phyloP scores from a whole-genome alignment of 2,797 vertebrate genomes.

The Trachurus trachurus region DNA sequence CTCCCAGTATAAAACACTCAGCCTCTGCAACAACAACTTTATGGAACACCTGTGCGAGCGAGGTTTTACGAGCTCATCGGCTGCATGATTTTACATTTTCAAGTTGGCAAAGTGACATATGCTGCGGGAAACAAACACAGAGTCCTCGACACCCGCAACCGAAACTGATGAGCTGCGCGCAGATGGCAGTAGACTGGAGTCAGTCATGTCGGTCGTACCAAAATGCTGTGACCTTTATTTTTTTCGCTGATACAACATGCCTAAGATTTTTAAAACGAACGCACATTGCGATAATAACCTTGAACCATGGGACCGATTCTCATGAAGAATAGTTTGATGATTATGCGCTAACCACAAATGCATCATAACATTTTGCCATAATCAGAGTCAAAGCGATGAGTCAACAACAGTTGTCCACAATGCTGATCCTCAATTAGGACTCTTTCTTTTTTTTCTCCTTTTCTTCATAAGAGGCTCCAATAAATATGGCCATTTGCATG shows the following conservation, averaged over 20 bases:
- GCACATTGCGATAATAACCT: not conserved
- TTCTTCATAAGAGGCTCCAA: conserved; percentile 57
- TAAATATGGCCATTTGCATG: conserved; percentile 74
- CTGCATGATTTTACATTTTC: conserved; percentile 82
- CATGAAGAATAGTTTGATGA: conserved; percentile 35
- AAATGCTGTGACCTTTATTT: conserved; percentile 33
- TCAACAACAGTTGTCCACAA: conserved; percentile 60
- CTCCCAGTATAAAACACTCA: conserved; percentile 76
- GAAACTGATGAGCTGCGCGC: conserved; percentile 13
- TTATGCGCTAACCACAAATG: conserved; percentile 33
- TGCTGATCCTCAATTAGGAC: conserved; percentile 72
- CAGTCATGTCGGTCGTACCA: conserved; percentile 22
- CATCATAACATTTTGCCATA: conserved; percentile 49
- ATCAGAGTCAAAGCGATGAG: conserved; percentile 70
- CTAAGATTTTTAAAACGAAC: not conserved
- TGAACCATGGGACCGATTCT: conserved; percentile 32
- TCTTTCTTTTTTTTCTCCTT: not conserved
- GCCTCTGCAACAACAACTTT: conserved; percentile 79
- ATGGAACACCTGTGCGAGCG: conserved; percentile 78
- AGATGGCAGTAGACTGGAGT: conserved; percentile 30
- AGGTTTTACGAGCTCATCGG: conserved; percentile 73
- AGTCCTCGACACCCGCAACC: conserved; percentile 40
- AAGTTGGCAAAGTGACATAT: conserved; percentile 80
- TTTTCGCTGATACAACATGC: conserved; percentile 1
- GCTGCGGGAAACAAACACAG: conserved; percentile 73